phyloP scores from a whole-genome alignment of 2,888 invertebrate genomes.

The Microctonus brassicae region DNA sequence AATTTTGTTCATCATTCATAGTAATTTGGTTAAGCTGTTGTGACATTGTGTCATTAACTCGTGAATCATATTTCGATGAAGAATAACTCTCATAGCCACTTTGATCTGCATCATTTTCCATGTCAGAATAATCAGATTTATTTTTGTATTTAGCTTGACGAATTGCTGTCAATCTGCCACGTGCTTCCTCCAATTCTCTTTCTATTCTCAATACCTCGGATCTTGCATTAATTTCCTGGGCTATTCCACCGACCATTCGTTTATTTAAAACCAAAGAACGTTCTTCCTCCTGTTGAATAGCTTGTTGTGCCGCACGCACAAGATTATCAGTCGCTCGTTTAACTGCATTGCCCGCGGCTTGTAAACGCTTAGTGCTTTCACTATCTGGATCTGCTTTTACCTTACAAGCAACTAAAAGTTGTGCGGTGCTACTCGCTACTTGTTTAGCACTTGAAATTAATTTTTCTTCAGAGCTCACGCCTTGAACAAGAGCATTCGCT shows the following conservation, averaged over 20 bases:
- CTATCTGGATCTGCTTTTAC: constrained; percentile 98
- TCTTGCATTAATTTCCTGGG: constrained; percentile 93
- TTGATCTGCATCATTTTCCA: constrained; percentile 76
- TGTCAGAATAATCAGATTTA: constrained; percentile 72
- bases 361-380: constrained; percentile 90
- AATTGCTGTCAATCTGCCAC: constrained; percentile 90
- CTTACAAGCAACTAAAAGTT: constrained; percentile 97
- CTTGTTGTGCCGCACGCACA: constrained; percentile 93
- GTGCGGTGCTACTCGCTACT: constrained; percentile 97
- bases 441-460: constrained; percentile 96
- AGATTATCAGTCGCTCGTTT: constrained; percentile 98
- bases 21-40: constrained; percentile 54
- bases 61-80: constrained; percentile 48
- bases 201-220: constrained; percentile 95
- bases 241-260: constrained; percentile 96
- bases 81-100: constrained; percentile 67
- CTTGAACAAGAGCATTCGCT: constrained; percentile 95
- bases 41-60: not conserved
- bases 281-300: constrained; percentile 92
- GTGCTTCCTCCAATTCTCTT: constrained; percentile 91
- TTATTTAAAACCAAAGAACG: constrained; percentile 90
- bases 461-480: constrained; percentile 93
- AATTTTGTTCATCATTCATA: constrained; percentile 53
- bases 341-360: constrained; percentile 95
- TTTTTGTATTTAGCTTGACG: constrained; percentile 92